A percentile compares a stretch with the other conserved stretches of the same genome.
phyloP scores from a whole-genome alignment of 1,140 invertebrate species.

The Drosophila sproati region DNA sequence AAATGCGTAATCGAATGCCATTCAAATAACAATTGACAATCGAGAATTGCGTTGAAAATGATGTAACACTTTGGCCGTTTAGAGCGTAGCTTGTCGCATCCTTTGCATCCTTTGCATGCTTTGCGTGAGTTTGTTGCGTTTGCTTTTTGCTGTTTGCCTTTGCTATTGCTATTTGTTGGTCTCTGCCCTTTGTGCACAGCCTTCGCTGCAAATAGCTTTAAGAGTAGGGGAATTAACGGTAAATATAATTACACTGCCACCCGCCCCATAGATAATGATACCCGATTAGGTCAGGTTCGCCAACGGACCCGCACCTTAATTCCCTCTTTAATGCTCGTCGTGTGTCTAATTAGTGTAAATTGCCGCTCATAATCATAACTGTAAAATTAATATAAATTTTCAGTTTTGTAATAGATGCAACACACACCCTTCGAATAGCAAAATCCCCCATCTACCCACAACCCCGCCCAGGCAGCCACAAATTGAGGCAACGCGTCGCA shows the following conservation, averaged over 20 bases:
- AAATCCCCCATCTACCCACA: neutral
- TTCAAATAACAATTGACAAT: constrained; percentile 47
- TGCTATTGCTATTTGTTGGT: constrained; percentile 12
- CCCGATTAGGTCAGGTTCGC: constrained; percentile 18
- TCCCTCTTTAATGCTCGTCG: constrained; percentile 43
- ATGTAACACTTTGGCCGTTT: neutral
- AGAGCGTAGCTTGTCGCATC: neutral
- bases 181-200: constrained; percentile 33
- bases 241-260: constrained; percentile 69
- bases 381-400: constrained; percentile 75
- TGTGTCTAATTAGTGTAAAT: constrained; percentile 75
- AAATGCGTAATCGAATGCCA: constrained; percentile 71
- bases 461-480: constrained; percentile 5
- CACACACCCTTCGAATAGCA: constrained; percentile 11
- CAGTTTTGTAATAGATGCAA: constrained; percentile 32
- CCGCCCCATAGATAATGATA: neutral
- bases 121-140: constrained; percentile 28
- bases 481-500: constrained; percentile 4
- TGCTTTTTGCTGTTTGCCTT: constrained; percentile 18
- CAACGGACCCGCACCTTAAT: constrained; percentile 28
- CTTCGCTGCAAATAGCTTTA: constrained; percentile 50
- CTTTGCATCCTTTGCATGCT: constrained; percentile 9
- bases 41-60: constrained; percentile 12
- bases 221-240: constrained; percentile 58
- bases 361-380: constrained; percentile 72